Evolutionary conservation across 64 coral and sea anemone genomes (phyloP).

Genomic region (Astreopora myriophthalma): DNA sequence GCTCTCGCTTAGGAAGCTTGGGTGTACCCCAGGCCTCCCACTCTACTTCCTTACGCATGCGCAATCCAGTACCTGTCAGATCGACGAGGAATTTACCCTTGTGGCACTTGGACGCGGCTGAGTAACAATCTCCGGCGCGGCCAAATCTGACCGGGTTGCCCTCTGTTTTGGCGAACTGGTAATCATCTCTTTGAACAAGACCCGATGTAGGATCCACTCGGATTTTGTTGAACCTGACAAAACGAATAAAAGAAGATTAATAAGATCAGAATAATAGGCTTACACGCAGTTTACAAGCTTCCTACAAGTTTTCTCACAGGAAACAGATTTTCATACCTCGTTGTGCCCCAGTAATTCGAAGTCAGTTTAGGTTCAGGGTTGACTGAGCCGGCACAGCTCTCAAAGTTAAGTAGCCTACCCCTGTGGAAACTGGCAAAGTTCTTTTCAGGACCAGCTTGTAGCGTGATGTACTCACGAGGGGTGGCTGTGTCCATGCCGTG

Average conservation of each 20-base stretch:
- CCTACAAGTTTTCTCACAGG: not conserved
- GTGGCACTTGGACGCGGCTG: conserved; percentile 75
- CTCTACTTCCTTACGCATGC: conserved; percentile 69
- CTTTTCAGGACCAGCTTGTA: conserved; percentile 75
- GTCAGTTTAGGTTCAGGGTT: conserved; percentile 90
- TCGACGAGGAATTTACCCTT: conserved; percentile 93
- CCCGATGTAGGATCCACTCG: conserved; percentile 85
- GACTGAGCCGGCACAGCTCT: conserved; percentile 78
- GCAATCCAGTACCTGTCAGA: conserved; percentile 84
- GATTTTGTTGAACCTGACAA: conserved; percentile 88
- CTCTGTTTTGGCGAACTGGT: conserved; percentile 70
- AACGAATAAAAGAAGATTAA: not conserved
- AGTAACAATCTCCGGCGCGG: conserved; percentile 97
- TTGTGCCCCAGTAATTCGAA: conserved; percentile 94
- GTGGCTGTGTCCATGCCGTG: conserved; percentile 81
- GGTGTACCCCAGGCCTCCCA: conserved; percentile 96
- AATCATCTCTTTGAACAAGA: conserved; percentile 87
- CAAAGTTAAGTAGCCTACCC: conserved; percentile 83
- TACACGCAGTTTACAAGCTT: not conserved
- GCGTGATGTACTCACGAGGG: conserved; percentile 94
- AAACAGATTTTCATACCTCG: conserved; percentile 59
- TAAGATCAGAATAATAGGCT: not conserved
- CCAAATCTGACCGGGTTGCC: conserved; percentile 93
- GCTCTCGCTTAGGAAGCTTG: conserved; percentile 62
- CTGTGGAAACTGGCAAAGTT: conserved; percentile 92